These are phyloP conservation scores for Chromobotia macracanthus DNA, from an alignment of 2,797 vertebrate genomes.

Conservation along the genomic window DNA sequence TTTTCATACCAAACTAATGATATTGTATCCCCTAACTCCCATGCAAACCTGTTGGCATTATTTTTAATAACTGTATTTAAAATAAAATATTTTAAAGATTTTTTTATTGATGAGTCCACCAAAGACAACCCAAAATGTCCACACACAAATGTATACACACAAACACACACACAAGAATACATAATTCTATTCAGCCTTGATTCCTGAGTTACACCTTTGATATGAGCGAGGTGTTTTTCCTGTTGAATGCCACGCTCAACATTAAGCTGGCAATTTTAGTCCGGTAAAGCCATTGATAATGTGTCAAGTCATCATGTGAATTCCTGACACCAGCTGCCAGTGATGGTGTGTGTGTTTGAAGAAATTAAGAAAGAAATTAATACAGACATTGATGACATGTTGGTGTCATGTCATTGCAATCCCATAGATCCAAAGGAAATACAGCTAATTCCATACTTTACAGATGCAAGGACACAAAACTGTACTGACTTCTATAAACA, in stretches of 20 bases:
- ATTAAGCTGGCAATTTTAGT: constrained; percentile 53
- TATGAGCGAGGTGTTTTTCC: constrained; percentile 7
- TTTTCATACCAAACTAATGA: too few relatives aligned
- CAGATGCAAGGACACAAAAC: background rate
- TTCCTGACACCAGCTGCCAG: constrained; percentile 52
- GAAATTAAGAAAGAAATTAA: constrained; percentile 19
- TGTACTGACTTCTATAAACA: background rate
- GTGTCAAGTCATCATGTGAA: constrained; percentile 54
- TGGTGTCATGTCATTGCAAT: constrained; percentile 8
- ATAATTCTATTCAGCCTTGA: constrained; percentile 12
- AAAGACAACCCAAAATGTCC: too few relatives aligned
- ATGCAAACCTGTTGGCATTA: too few relatives aligned
- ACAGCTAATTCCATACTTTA: background rate
- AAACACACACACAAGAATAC: background rate
- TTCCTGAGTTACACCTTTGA: constrained; percentile 3
- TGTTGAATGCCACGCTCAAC: constrained; percentile 21
- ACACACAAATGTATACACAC: too few relatives aligned
- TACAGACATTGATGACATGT: constrained; percentile 10
- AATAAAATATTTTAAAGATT: too few relatives aligned
- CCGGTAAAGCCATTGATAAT: constrained; percentile 49
- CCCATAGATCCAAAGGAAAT: constrained; percentile 1
- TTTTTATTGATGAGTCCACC: too few relatives aligned
- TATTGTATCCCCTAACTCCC: too few relatives aligned
- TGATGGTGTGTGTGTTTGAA: constrained; percentile 5
- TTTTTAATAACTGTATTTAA: too few relatives aligned